Evolutionary conservation across 64 coral and sea anemone genomes (phyloP).

Genomic region (Stylophora pistillata): DNA sequence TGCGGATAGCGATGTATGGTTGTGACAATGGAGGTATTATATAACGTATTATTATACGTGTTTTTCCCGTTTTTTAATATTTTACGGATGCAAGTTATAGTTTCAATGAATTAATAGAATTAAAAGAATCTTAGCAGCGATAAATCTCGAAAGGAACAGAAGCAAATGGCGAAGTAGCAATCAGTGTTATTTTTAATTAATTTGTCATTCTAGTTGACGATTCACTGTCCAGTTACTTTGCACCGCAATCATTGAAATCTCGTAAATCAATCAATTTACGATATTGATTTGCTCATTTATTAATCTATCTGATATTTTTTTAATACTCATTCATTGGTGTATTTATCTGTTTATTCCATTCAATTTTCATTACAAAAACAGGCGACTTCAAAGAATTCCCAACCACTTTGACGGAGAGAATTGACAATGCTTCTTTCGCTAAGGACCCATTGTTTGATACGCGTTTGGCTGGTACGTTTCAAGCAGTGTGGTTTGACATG

Average conservation of each 20-base stretch:
- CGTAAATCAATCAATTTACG: too few species aligned
- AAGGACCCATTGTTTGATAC: conserved; percentile 5
- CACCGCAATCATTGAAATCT: too few species aligned
- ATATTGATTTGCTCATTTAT: too few species aligned
- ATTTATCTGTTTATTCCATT: background rate
- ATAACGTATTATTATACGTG: background rate
- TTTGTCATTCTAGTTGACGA: too few species aligned
- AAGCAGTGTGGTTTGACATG: background rate
- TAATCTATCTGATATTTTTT: too few species aligned
- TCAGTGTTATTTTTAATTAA: too few species aligned
- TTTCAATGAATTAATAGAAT: too few species aligned
- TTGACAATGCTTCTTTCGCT: background rate
- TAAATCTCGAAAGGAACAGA: too few species aligned
- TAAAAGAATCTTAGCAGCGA: too few species aligned
- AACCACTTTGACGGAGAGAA: background rate
- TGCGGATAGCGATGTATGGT: background rate
- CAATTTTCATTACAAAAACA: background rate
- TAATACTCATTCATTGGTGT: background rate
- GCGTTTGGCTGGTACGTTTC: background rate
- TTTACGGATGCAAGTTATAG: too few species aligned
- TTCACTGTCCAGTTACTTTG: too few species aligned
- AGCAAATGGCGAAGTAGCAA: too few species aligned
- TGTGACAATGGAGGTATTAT: conserved; percentile 14
- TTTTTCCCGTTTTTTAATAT: background rate
- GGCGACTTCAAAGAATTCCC: background rate